Percentiles rank a stretch among this genome's conserved stretches.
phyloP scores from a whole-genome alignment of 2,113 vertebrate species.

The Perca fluviatilis region DNA sequence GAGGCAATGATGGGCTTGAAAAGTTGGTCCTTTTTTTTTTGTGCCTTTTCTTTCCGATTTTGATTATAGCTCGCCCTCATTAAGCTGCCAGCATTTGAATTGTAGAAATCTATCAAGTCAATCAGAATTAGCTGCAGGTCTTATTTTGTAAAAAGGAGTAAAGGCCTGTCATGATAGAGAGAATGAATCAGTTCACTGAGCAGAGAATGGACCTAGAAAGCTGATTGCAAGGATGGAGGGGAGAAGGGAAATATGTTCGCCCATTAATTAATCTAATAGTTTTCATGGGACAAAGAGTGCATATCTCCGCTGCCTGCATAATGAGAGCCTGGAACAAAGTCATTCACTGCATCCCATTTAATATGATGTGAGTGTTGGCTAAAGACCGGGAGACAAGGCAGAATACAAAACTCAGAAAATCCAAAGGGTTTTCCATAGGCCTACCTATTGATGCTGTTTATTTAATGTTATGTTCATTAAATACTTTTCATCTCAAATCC shows the following conservation, averaged over 20 bases:
- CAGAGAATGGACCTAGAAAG: constrained; percentile 71
- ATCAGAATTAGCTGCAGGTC: constrained; percentile 80
- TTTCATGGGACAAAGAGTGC: constrained; percentile 77
- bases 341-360: constrained; percentile 63
- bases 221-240: constrained; percentile 65
- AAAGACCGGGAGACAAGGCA: constrained; percentile 40
- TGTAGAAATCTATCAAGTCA: constrained; percentile 76
- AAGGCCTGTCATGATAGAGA: constrained; percentile 59
- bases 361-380: constrained; percentile 49
- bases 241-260: constrained; percentile 74
- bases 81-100: constrained; percentile 66
- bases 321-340: constrained; percentile 79
- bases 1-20: constrained; percentile 44
- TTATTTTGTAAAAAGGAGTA: constrained; percentile 59
- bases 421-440: constrained; percentile 16
- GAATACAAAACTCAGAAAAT: constrained; percentile 39
- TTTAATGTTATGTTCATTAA: constrained; percentile 24
- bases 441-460: constrained; percentile 28
- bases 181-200: constrained; percentile 71
- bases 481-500: constrained; percentile 13
- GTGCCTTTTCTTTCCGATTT: constrained; percentile 39
- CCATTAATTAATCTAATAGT: constrained; percentile 83
- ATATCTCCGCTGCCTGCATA: constrained; percentile 73
- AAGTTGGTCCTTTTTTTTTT: constrained; percentile 30
- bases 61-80: constrained; percentile 69